Evolutionary conservation across 2,888 invertebrate species (phyloP).

Genomic region (Lutraria lutraria): DNA sequence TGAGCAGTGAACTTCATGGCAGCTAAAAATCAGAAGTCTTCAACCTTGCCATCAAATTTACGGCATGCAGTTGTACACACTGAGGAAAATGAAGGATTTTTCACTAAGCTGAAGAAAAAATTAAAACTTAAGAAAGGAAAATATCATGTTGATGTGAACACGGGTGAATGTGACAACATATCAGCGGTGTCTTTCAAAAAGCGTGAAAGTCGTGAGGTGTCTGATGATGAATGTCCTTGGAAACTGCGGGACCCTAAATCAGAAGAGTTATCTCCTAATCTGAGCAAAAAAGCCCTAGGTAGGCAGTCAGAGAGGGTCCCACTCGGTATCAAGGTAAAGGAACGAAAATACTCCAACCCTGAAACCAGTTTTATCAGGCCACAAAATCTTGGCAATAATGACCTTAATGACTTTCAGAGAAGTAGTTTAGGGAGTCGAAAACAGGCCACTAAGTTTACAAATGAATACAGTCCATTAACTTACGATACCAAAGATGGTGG

Average conservation of each 20-base stretch:
- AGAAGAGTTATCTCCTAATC: slow-evolving; percentile 47
- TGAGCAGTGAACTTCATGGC: slow-evolving; percentile 26
- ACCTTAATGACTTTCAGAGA: slow-evolving; percentile 24
- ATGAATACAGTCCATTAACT: slow-evolving; percentile 62
- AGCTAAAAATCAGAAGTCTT: slow-evolving; percentile 60
- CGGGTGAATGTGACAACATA: slow-evolving; percentile 68
- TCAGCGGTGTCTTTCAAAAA: slow-evolving; percentile 64
- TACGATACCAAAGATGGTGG: slow-evolving; percentile 57
- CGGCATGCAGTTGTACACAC: slow-evolving; percentile 43
- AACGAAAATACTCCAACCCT: slow-evolving; percentile 36
- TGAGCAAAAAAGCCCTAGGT: slow-evolving; percentile 19
- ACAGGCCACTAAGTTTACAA: slow-evolving; percentile 34
- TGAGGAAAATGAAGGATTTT: slow-evolving; percentile 60
- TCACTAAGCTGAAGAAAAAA: slow-evolving; percentile 57
- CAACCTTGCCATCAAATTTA: slow-evolving; percentile 63
- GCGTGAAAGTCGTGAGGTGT: slow-evolving; percentile 47
- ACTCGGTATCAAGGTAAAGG: slow-evolving; percentile 16
- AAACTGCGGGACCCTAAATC: slow-evolving; percentile 23
- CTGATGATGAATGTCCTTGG: slow-evolving; percentile 47
- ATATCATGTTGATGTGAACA: slow-evolving; percentile 62
- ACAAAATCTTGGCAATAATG: slow-evolving; percentile 19
- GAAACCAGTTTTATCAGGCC: slow-evolving; percentile 29
- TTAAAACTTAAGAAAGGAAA: slow-evolving; percentile 60
- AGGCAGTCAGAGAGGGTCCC: slow-evolving; percentile 4
- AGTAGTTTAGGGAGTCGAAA: slow-evolving; percentile 29